Conservation (phyloP, 2,797 vertebrate genomes). For the Capromys pilorides region DNA sequence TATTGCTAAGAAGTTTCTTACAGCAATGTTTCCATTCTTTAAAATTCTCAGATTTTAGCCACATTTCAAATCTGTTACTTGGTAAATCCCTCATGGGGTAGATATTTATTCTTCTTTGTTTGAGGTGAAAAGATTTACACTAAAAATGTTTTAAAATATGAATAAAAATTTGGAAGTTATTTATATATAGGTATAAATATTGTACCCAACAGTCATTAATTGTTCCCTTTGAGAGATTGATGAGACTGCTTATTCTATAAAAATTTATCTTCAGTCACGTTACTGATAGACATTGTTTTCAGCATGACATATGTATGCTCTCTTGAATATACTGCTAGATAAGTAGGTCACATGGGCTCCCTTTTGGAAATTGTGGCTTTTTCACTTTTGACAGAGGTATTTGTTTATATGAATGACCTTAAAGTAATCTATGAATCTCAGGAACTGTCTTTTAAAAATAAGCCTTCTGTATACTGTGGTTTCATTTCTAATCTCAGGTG, state of each 20-base stretch:
- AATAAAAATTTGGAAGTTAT: slow-evolving; percentile 43
- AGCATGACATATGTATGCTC: slow-evolving; percentile 28
- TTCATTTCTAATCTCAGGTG: background rate
- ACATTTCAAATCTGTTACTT: background rate
- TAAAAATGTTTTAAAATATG: slow-evolving; percentile 30
- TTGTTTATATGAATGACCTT: slow-evolving; percentile 23
- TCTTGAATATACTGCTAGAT: slow-evolving; percentile 41
- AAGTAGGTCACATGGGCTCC: background rate
- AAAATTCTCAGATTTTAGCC: slow-evolving; percentile 15
- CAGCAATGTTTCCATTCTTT: slow-evolving; percentile 2
- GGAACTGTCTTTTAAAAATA: background rate
- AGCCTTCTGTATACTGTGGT: background rate
- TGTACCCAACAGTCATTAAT: background rate
- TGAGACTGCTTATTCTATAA: slow-evolving; percentile 42
- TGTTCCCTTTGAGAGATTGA: background rate
- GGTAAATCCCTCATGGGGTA: background rate
- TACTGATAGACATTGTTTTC: slow-evolving; percentile 30
- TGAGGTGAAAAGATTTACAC: background rate
- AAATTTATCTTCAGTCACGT: slow-evolving; percentile 42
- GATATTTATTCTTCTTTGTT: background rate
- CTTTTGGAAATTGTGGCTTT: slow-evolving; percentile 46
- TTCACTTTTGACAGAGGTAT: slow-evolving; percentile 26
- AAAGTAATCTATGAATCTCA: slow-evolving; percentile 44
- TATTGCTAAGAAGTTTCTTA: background rate
- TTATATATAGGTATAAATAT: background rate